Evolutionary conservation across 2,797 vertebrate genomes (phyloP), one percentile per base, ranked within the genome.

Genomic region (Ptychobarbus kaznakovi): DNA sequence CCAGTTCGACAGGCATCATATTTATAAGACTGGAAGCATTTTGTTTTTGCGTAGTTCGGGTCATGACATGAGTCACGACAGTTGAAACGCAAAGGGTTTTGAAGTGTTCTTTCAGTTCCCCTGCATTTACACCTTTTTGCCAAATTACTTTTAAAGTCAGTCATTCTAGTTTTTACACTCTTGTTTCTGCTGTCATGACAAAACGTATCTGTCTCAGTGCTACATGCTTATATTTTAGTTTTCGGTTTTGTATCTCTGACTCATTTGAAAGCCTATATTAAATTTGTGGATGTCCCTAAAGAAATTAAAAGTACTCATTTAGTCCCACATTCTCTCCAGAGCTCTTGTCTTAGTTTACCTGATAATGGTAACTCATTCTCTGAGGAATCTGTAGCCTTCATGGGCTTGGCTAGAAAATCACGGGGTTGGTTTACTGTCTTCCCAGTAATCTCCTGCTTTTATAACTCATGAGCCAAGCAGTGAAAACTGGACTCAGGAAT

Each of bases 351-450:
- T 53, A 72, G 65, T 15, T 68, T 81, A 70, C 46, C 65, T 70
- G 66, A 72, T 81, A 70, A 81, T 81, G 44, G 28, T 38, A 69
- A 80, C 58, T 69, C 44, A 38, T 56, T 74, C 66, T 69, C 49
- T 15, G 66, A 88, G 78, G 85, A 81, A 74, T 72, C 83, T 79
- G 49, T 65, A 49, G 40, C 38, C 82, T 82, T 53, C 3, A n/a
- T 56, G 42, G 2, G 13, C 70, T 80, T 70, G 69, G 10, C 22
- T 42, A 77, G 49, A 78, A 70, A 82, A 69, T 85, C 42, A 65
- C 42, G 69, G 20, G 75, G 75, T 84, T 72, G 80, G 74, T 87
- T 86, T 75, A 79, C 63, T 61, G 15, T 58, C 10, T 65, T 78
- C 22, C 42, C 15, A 22, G 12, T 49, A 66, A 61, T 81, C 76